Conservation (phyloP, 2,113 vertebrate genomes). For the Fulica atra region DNA sequence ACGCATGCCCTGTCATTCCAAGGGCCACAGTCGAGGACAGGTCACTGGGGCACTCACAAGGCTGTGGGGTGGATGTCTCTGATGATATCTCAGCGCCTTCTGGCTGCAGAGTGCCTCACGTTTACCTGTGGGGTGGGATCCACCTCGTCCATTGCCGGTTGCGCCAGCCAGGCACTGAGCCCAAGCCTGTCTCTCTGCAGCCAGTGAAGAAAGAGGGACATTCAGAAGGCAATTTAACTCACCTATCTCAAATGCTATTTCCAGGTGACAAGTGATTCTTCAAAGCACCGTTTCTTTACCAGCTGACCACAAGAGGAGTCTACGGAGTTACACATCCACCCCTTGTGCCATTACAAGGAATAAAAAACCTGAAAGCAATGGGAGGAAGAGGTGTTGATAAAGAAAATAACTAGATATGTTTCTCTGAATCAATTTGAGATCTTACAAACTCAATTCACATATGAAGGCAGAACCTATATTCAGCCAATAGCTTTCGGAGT, state of each 20-base stretch:
- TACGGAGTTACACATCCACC: not conserved
- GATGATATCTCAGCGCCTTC: not conserved
- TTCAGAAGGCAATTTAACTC: not conserved
- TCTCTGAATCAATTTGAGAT: not conserved
- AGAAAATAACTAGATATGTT: not conserved
- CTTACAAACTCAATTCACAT: not conserved
- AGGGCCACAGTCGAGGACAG: not conserved
- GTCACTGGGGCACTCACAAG: not conserved
- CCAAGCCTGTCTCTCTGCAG: not conserved
- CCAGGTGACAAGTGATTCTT: accelerated
- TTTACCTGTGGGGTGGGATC: not conserved
- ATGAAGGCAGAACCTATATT: not conserved
- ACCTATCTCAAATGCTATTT: not conserved
- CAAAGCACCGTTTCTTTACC: not conserved
- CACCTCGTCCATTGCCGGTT: accelerated
- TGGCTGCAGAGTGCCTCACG: not conserved
- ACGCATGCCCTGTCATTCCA: not conserved
- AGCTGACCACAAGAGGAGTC: not conserved
- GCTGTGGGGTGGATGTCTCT: not conserved
- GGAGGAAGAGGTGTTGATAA: not conserved
- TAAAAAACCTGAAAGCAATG: not conserved
- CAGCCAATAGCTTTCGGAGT: not conserved
- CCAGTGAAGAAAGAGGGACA: not conserved
- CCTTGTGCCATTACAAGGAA: not conserved
- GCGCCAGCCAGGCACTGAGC: not conserved